phyloP scores from a whole-genome alignment of 2,797 vertebrate species.

The Scomberomorus guttatus region DNA sequence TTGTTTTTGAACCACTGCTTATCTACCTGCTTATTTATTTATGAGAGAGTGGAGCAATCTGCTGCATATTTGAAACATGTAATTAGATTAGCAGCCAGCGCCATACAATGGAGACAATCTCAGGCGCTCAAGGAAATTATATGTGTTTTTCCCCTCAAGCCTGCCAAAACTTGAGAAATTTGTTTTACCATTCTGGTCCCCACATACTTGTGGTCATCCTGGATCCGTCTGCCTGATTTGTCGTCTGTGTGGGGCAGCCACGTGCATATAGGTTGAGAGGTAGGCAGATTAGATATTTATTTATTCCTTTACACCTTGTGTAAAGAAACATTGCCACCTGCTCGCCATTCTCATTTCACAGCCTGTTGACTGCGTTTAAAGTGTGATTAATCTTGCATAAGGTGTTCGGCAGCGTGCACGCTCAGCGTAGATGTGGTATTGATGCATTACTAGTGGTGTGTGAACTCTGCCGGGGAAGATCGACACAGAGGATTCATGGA shows the following conservation, averaged over 20 bases:
- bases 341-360: slow-evolving; percentile 72
- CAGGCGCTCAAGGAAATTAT: slow-evolving; percentile 28
- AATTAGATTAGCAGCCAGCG: slow-evolving; percentile 69
- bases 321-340: slow-evolving; percentile 62
- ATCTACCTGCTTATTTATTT: slow-evolving; percentile 73
- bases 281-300: slow-evolving; percentile 53
- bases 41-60: slow-evolving; percentile 54
- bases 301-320: slow-evolving; percentile 46
- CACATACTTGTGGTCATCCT: neutral
- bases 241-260: neutral
- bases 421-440: slow-evolving; percentile 10
- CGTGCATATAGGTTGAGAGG: neutral
- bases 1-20: slow-evolving; percentile 65
- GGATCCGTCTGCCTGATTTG: neutral
- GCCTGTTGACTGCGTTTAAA: slow-evolving; percentile 70
- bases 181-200: neutral
- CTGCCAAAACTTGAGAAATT: slow-evolving; percentile 33
- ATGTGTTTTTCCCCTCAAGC: slow-evolving; percentile 9
- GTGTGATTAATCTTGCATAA: slow-evolving; percentile 77
- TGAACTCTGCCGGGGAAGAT: slow-evolving; percentile 56
- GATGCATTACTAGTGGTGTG: slow-evolving; percentile 50
- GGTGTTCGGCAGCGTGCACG: slow-evolving; percentile 49
- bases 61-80: slow-evolving; percentile 70
- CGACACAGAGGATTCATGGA: slow-evolving; percentile 37
- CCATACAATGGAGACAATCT: slow-evolving; percentile 28